A percentile compares a stretch with the other conserved stretches of the same genome.
Evolutionary conservation across 2,888 invertebrate species (phyloP).

Genomic region (Noctua fimbriata): DNA sequence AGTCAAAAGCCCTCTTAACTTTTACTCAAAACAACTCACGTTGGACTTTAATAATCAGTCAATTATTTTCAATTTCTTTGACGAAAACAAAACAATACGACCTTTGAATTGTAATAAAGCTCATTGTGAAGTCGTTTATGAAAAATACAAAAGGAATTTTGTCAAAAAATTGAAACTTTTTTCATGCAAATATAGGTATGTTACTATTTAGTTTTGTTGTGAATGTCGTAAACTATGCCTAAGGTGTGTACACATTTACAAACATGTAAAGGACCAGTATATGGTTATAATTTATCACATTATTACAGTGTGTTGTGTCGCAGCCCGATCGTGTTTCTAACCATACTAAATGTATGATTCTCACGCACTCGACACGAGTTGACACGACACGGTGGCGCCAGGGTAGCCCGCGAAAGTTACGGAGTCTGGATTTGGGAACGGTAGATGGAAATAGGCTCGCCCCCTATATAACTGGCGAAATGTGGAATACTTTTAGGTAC

Average conservation of each 20-base stretch:
- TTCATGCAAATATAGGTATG: not conserved
- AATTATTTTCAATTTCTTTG: conserved; percentile 51
- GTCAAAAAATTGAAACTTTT: conserved; percentile 24
- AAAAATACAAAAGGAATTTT: conserved; percentile 28
- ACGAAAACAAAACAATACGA: conserved; percentile 20
- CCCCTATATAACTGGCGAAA: too few species aligned
- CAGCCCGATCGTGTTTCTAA: not conserved
- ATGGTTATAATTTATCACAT: not conserved
- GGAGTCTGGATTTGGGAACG: too few species aligned
- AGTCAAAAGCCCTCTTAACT: not conserved
- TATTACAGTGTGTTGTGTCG: not conserved
- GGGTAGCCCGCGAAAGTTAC: too few species aligned
- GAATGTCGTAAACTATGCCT: not conserved
- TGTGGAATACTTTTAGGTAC: too few species aligned
- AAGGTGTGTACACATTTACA: not conserved
- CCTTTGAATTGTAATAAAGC: conserved; percentile 30
- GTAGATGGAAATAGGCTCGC: too few species aligned
- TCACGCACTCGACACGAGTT: not conserved
- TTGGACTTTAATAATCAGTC: conserved; percentile 32
- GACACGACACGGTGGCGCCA: not conserved
- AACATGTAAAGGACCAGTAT: not conserved
- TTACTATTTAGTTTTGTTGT: not conserved
- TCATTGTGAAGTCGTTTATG: conserved; percentile 11
- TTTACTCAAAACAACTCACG: conserved; percentile 8
- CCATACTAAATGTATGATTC: not conserved